These are phyloP conservation scores for Procambarus clarkii DNA, from an alignment of 1,140 invertebrate genomes.

Conservation along the genomic window DNA sequence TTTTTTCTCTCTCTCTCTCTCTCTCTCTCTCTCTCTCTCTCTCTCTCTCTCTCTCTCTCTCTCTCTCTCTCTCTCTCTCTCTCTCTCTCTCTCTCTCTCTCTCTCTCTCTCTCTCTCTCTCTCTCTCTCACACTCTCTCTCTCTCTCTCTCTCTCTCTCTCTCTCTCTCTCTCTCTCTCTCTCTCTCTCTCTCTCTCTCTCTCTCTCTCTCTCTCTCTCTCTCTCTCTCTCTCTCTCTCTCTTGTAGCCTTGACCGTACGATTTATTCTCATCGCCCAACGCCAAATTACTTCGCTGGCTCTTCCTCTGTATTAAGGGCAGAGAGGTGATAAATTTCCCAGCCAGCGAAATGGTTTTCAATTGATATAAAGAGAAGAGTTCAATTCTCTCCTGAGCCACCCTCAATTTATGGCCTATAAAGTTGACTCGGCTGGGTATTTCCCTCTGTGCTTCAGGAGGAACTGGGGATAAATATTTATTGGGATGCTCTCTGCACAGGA, in stretches of 20 bases:
- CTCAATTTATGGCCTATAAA: slow-evolving; percentile 41
- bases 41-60: slow-evolving; percentile 7
- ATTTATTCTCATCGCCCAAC: slow-evolving; percentile 10
- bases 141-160: slow-evolving; percentile 14
- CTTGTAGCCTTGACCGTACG: background rate
- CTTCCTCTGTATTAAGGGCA: slow-evolving; percentile 20
- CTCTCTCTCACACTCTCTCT: background rate
- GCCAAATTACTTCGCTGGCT: slow-evolving; percentile 47
- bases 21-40: background rate
- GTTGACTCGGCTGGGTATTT: background rate
- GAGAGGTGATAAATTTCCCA: slow-evolving; percentile 45
- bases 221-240: background rate
- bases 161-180: slow-evolving; percentile 13
- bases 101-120: background rate
- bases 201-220: background rate
- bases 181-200: background rate
- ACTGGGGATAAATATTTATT: background rate
- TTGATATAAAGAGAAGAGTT: slow-evolving; percentile 56
- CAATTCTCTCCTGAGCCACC: slow-evolving; percentile 37
- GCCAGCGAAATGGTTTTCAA: slow-evolving; percentile 49
- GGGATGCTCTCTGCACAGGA: too few species aligned
- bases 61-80: background rate
- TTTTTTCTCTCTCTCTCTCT: slow-evolving; percentile 8
- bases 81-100: background rate
- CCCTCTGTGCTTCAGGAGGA: background rate